Evolutionary conservation across 2,113 vertebrate genomes (phyloP).

Genomic region (Onychorhynchus coronatus): DNA sequence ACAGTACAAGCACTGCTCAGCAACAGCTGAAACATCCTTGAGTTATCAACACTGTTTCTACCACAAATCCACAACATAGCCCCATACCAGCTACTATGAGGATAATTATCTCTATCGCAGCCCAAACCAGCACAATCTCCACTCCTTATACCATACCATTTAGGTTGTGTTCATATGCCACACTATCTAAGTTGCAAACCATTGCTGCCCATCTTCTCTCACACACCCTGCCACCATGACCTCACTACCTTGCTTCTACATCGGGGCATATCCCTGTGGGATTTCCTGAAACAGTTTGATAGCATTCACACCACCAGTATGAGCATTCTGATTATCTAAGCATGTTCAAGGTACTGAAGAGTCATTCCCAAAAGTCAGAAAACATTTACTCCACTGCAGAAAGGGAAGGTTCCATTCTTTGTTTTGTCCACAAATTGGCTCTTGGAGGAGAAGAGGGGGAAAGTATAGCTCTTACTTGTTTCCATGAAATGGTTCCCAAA

Average conservation of each 20-base stretch:
- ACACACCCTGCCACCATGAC: background rate
- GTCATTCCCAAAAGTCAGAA: background rate
- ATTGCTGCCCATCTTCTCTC: background rate
- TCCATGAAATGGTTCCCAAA: background rate
- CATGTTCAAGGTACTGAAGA: background rate
- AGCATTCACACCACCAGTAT: background rate
- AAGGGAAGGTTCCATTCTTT: background rate
- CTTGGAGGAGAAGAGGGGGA: background rate
- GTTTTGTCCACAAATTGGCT: background rate
- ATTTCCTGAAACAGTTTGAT: background rate
- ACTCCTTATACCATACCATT: background rate
- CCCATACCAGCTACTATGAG: accelerated
- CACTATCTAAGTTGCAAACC: background rate
- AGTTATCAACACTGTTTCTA: background rate
- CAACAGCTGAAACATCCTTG: background rate
- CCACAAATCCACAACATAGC: background rate
- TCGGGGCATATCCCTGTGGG: background rate
- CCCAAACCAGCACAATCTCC: background rate
- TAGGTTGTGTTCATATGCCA: background rate
- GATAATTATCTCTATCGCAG: background rate
- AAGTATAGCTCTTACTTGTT: background rate
- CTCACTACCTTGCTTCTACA: too few relatives aligned
- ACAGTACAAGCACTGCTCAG: accelerated
- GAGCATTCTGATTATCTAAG: background rate
- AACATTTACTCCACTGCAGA: background rate